Base-by-base conservation (phyloP, 2,888 invertebrate genomes). In the Eurois occulta region DNA sequence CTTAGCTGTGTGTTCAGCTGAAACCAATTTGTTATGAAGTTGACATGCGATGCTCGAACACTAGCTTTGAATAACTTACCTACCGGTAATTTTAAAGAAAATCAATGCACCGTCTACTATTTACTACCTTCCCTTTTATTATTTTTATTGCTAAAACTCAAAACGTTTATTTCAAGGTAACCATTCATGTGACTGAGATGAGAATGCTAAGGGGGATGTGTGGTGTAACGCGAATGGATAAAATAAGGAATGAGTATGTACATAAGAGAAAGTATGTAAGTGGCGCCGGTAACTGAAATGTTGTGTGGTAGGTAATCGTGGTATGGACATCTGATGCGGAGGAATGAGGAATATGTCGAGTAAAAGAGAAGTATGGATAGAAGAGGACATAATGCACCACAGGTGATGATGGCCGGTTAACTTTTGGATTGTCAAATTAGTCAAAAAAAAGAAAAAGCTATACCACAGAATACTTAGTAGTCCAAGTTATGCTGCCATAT, bases 1-100 rank as follows among this genome's bases (percentile, higher is more conserved):
- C 70, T 75, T 82, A 68, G 66, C 48, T 85, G 72, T 83, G 77
- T 77, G 77, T 85, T 84, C 86, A 78, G 68, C 73, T 78, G 84
- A 72, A 86, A 84, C 72, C 79, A 80, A 84, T 84, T 84, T 84
- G 87, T 84, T 73, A 64, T 72, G 10, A 72, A 72, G 68, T 72
- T 80, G 87, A 86, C 87, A 84, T 84, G 84, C 84, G 68, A 84
- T 84, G 83, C 62, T 74, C 28, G 68, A 66, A 52, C 72, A 66
- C 65, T 41, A 65, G 80, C 58, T 69, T 83, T 70, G 41, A 83
- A 78, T 83, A 83, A 83, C 48, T 81, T 77, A 70, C 41, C 21
- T 81, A 52, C 24, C 21, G 55, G 62, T 73, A 28, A 52, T 77
- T 82, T 77, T 58, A 81, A 77, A 67, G 70, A 77, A 81, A 81